A percentile compares a stretch with the other conserved stretches of the same genome.
Conservation (phyloP, 2,888 invertebrate genomes). For the Macrosoma leucophasiata region DNA sequence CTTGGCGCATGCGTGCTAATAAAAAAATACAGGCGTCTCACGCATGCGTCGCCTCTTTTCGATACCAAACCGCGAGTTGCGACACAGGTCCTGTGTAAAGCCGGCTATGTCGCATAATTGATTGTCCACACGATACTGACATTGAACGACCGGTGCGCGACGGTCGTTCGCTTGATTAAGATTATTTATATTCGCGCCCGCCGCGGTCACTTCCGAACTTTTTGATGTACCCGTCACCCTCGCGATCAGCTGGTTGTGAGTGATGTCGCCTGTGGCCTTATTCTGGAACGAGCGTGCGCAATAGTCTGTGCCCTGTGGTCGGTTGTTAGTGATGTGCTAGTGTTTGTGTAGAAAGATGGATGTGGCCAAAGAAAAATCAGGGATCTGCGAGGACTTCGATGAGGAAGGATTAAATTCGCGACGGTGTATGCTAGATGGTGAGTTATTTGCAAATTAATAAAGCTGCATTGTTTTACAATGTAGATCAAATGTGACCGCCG, state of each 20-base stretch:
- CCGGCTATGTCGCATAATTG: constrained; percentile 66
- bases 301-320: constrained; percentile 33
- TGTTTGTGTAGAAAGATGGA: constrained; percentile 51
- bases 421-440: constrained; percentile 70
- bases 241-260: constrained; percentile 39
- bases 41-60: constrained; percentile 49
- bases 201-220: constrained; percentile 41
- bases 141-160: constrained; percentile 54
- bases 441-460: constrained; percentile 30
- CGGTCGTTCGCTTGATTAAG: constrained; percentile 52
- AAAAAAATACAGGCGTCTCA: constrained; percentile 26
- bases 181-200: constrained; percentile 64
- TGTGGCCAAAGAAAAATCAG: constrained; percentile 49
- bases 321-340: constrained; percentile 41
- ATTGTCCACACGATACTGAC: constrained; percentile 71
- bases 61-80: constrained; percentile 41
- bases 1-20: constrained; percentile 50
- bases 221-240: constrained; percentile 22
- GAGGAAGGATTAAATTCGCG: constrained; percentile 55
- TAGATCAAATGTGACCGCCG: too few relatives aligned
- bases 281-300: constrained; percentile 35
- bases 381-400: constrained; percentile 50
- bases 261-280: constrained; percentile 32
- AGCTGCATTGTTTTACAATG: background rate
- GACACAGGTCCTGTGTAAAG: constrained; percentile 59